Percentiles rank a stretch among this genome's conserved stretches.
phyloP scores from a whole-genome alignment of 2,797 vertebrate species.

The Lutjanus argentimaculatus region DNA sequence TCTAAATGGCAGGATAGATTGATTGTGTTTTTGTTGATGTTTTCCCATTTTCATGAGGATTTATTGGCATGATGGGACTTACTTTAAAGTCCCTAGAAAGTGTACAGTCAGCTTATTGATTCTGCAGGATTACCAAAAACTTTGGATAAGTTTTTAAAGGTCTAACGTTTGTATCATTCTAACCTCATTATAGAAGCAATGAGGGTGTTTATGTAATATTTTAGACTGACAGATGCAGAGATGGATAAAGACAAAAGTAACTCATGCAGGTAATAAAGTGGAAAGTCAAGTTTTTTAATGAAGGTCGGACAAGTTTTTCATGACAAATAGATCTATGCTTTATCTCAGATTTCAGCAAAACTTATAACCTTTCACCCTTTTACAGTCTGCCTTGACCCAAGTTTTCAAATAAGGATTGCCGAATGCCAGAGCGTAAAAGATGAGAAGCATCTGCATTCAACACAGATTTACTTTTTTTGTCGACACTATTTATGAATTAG shows the following conservation, averaged over 20 bases:
- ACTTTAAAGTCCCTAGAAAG: conserved; percentile 4
- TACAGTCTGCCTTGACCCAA: no score
- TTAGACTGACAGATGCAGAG: not conserved
- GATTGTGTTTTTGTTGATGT: conserved; percentile 20
- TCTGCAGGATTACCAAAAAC: conserved; percentile 6
- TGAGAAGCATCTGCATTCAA: not conserved
- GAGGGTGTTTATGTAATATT: not conserved
- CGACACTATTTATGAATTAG: not conserved
- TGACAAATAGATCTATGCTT: not conserved
- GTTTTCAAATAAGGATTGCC: no score
- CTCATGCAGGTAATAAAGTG: not conserved
- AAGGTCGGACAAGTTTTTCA: not conserved
- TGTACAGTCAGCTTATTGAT: conserved; percentile 21
- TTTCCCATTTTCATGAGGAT: not conserved
- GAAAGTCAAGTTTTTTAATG: not conserved
- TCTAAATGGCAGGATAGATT: conserved; percentile 41
- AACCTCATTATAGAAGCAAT: not conserved
- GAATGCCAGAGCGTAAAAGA: no score
- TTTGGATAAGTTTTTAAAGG: not conserved
- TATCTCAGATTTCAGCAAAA: not conserved
- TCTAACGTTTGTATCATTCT: not conserved
- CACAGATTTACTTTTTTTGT: conserved; percentile 10
- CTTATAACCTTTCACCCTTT: no score
- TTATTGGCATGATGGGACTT: conserved; percentile 3
- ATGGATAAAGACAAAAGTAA: not conserved